Percentiles rank a stretch among this genome's conserved stretches.
Conservation (phyloP, 2,888 invertebrate species). For the Ophion ventricosus region DNA sequence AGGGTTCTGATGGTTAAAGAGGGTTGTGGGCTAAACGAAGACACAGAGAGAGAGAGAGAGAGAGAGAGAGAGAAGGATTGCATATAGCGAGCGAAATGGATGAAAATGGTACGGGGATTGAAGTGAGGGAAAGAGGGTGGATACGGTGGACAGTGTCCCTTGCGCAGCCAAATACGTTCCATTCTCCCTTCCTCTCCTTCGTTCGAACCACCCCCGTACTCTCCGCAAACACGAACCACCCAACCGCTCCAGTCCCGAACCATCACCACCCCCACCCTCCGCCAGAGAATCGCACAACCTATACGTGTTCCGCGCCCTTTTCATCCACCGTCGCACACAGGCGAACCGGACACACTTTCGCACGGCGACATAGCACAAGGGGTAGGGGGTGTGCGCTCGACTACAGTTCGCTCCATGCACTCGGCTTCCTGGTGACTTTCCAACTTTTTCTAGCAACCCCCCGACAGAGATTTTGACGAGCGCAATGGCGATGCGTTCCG, state of each 20-base stretch:
- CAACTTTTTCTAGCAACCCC: slow-evolving; percentile 52
- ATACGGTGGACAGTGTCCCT: slow-evolving; percentile 62
- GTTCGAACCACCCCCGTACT: slow-evolving; percentile 67
- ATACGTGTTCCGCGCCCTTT: slow-evolving; percentile 53
- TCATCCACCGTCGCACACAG: slow-evolving; percentile 72
- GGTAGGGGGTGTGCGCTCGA: too few species aligned
- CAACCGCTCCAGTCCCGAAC: slow-evolving; percentile 70
- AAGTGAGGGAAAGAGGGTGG: slow-evolving; percentile 41
- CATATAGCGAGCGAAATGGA: slow-evolving; percentile 36
- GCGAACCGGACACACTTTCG: slow-evolving; percentile 68
- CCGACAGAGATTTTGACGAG: slow-evolving; percentile 81
- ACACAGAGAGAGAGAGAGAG: slow-evolving; percentile 47
- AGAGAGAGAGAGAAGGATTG: slow-evolving; percentile 20
- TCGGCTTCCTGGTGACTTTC: slow-evolving; percentile 76
- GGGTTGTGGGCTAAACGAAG: slow-evolving; percentile 47
- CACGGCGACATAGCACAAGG: not conserved
- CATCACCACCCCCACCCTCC: slow-evolving; percentile 66
- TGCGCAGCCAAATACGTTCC: slow-evolving; percentile 59
- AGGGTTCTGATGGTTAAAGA: slow-evolving; percentile 63
- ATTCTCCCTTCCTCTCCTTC: slow-evolving; percentile 44
- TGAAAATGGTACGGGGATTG: slow-evolving; percentile 42
- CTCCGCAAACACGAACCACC: slow-evolving; percentile 49
- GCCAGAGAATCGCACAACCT: slow-evolving; percentile 56
- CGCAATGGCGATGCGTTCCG: slow-evolving; percentile 69
- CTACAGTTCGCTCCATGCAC: slow-evolving; percentile 69